phyloP scores from a whole-genome alignment of 2,888 invertebrate species.

The Napeogenes inachia region DNA sequence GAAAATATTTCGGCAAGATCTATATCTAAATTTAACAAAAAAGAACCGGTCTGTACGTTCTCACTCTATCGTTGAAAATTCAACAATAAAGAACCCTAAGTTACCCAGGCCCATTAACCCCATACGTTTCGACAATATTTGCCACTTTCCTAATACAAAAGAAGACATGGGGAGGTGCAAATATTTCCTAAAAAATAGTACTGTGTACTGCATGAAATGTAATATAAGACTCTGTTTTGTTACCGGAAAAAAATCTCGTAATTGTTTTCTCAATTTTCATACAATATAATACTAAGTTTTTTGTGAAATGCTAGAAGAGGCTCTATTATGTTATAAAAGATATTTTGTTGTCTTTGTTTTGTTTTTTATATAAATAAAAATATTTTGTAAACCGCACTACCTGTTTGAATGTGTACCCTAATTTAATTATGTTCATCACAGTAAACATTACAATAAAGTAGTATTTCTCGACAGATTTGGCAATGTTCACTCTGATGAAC shows the following conservation, averaged over 20 bases:
- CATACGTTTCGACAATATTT: slow-evolving; percentile 26
- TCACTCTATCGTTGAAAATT: slow-evolving; percentile 21
- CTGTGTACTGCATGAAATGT: slow-evolving; percentile 24
- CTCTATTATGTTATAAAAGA: slow-evolving; percentile 28
- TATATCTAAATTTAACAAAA: slow-evolving; percentile 23
- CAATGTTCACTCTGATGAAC: slow-evolving; percentile 26
- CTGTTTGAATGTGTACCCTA: slow-evolving; percentile 25
- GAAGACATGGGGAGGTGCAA: slow-evolving; percentile 26
- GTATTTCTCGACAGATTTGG: slow-evolving; percentile 27
- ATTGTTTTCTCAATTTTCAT: slow-evolving; percentile 24
- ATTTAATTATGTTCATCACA: slow-evolving; percentile 26
- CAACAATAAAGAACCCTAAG: slow-evolving; percentile 22
- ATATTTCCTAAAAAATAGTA: slow-evolving; percentile 24
- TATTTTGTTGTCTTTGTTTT: slow-evolving; percentile 27
- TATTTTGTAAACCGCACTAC: slow-evolving; percentile 27
- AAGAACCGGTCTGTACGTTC: slow-evolving; percentile 21
- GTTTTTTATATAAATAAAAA: slow-evolving; percentile 26
- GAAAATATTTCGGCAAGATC: slow-evolving; percentile 22
- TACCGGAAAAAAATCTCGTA: slow-evolving; percentile 21
- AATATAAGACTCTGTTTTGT: slow-evolving; percentile 23
- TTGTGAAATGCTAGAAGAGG: slow-evolving; percentile 26
- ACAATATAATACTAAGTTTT: slow-evolving; percentile 24
- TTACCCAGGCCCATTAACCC: slow-evolving; percentile 24
- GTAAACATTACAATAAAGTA: slow-evolving; percentile 27
- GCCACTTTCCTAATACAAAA: slow-evolving; percentile 25